Evolutionary conservation across 2,888 invertebrate species (phyloP).

Genomic region (Lottia scabra): DNA sequence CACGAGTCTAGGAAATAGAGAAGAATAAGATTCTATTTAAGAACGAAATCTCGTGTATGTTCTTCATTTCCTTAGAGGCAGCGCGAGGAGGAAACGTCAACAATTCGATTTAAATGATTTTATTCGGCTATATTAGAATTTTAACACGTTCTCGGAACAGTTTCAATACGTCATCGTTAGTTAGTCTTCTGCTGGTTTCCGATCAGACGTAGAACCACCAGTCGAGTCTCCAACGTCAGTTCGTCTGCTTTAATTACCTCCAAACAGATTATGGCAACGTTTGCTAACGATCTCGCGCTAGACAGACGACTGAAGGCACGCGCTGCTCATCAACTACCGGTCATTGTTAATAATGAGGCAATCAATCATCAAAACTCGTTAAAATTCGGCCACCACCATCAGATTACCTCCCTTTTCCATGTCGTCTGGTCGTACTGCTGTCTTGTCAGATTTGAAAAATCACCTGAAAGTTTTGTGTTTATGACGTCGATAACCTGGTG

Average conservation of each 20-base stretch:
- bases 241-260: no score
- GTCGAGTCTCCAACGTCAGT: no score
- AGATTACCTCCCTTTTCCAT: no score
- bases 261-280: no score
- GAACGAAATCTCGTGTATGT: slow-evolving; percentile 13
- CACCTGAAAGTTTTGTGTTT: not conserved
- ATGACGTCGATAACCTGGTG: not conserved
- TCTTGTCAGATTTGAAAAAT: slow-evolving; percentile 1
- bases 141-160: not conserved
- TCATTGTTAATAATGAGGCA: no score
- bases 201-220: no score
- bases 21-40: slow-evolving; percentile 20
- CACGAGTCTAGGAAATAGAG: slow-evolving; percentile 19
- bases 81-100: slow-evolving; percentile 4
- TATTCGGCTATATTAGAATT: not conserved
- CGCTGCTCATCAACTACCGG: no score
- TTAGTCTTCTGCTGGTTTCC: not conserved
- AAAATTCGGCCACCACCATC: no score
- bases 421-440: not conserved
- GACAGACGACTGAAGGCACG: no score
- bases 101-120: slow-evolving; percentile 1
- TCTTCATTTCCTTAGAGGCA: slow-evolving; percentile 10
- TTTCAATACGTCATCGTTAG: not conserved
- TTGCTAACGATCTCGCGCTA: no score
- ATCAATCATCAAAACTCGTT: no score